A percentile compares a stretch with the other conserved stretches of the same genome.
Conservation (phyloP, 2,113 vertebrate genomes). For the Pionites leucogaster region DNA sequence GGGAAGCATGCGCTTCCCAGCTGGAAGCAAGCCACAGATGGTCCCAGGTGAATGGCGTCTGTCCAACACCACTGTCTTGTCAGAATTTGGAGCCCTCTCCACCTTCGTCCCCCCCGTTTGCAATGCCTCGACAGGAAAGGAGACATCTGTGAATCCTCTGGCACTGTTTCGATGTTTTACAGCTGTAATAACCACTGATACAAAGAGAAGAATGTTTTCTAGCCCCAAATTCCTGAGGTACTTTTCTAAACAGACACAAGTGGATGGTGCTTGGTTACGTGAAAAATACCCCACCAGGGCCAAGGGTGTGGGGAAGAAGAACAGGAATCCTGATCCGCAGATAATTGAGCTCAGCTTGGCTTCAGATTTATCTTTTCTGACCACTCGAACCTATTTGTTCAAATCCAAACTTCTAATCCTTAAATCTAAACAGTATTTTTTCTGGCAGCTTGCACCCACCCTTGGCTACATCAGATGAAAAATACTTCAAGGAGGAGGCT, state of each 20-base stretch:
- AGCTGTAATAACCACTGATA: conserved; percentile 75
- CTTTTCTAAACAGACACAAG: conserved; percentile 44
- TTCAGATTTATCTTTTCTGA: conserved; percentile 17
- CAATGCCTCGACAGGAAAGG: conserved; percentile 58
- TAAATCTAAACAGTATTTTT: conserved; percentile 42
- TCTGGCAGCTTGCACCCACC: not conserved
- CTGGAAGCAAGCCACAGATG: conserved; percentile 29
- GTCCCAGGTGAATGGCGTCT: conserved; percentile 42
- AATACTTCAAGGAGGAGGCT: not conserved
- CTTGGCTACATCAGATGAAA: not conserved
- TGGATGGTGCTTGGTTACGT: not conserved
- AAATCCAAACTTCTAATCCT: conserved; percentile 6
- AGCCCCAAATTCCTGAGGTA: conserved; percentile 57
- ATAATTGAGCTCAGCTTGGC: not conserved
- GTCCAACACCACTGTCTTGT: conserved; percentile 13
- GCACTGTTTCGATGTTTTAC: conserved; percentile 60
- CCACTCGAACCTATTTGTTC: conserved; percentile 10
- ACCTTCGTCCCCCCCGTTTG: not conserved
- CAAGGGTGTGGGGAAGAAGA: not conserved
- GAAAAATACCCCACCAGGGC: conserved; percentile 7
- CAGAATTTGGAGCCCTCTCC: not conserved
- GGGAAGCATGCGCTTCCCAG: not conserved
- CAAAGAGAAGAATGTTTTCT: conserved; percentile 65
- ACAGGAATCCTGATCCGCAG: not conserved
- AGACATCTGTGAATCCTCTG: conserved; percentile 73